phyloP scores from a whole-genome alignment of 2,113 vertebrate species.

The Eupsittula cactorum region DNA sequence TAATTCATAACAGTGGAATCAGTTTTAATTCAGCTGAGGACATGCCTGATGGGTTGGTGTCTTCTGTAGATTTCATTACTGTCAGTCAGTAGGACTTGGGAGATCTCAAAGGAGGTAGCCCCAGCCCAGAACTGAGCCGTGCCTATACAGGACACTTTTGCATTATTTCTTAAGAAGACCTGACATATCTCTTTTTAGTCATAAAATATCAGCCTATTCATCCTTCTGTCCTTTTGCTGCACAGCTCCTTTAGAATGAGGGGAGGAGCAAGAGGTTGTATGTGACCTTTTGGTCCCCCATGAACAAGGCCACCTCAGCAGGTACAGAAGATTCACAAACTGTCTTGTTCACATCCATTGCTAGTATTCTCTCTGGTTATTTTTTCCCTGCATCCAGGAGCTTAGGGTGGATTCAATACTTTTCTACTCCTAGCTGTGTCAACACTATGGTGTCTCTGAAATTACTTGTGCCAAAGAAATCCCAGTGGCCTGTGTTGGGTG shows the following conservation, averaged over 20 bases:
- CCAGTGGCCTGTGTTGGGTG: not conserved
- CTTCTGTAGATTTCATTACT: not conserved
- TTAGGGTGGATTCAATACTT: not conserved
- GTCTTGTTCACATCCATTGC: not conserved
- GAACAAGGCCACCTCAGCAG: not conserved
- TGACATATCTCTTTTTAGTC: not conserved
- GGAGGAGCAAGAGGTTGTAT: not conserved
- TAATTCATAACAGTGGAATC: not conserved
- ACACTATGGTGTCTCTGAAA: not conserved
- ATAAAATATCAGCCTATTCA: not conserved
- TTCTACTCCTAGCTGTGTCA: not conserved
- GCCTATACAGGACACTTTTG: not conserved
- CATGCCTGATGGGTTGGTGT: not conserved
- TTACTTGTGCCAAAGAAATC: not conserved
- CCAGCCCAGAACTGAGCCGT: not conserved
- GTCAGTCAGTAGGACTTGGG: not conserved
- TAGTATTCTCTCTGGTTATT: not conserved
- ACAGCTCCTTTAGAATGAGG: not conserved
- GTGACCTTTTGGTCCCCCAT: not conserved
- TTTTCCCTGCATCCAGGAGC: not conserved
- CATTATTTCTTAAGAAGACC: not conserved
- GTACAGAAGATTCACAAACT: not conserved
- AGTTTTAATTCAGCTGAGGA: not conserved
- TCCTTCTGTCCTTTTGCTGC: not conserved
- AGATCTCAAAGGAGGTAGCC: not conserved